A percentile compares a stretch with the other conserved stretches of the same genome.
Evolutionary conservation across 2,797 vertebrate species (phyloP).

Genomic region (Otolemur crassicaudatus): DNA sequence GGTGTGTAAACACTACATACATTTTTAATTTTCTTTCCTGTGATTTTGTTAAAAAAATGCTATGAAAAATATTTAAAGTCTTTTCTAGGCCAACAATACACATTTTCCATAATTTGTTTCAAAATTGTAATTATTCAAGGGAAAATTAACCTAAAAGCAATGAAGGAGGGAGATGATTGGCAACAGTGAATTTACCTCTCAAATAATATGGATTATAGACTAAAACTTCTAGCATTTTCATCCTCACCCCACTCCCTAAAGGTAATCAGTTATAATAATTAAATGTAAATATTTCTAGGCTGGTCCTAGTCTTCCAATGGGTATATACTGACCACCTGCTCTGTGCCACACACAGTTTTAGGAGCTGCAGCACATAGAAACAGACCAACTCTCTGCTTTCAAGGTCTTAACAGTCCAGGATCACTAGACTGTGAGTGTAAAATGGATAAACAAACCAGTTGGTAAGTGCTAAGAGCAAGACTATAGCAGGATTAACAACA

Average conservation of each 20-base stretch:
- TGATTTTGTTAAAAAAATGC: constrained; percentile 2
- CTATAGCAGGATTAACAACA: not conserved
- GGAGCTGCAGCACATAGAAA: not conserved
- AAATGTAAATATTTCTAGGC: not conserved
- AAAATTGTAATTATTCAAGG: not conserved
- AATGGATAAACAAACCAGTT: not conserved
- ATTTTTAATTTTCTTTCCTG: not conserved
- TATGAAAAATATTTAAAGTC: not conserved
- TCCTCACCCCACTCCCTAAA: not conserved
- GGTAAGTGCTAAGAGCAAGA: not conserved
- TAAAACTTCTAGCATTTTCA: not conserved
- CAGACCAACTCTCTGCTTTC: not conserved
- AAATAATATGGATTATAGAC: not conserved
- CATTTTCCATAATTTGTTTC: not conserved
- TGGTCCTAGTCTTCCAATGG: not conserved
- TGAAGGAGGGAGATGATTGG: not conserved
- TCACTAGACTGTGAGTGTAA: not conserved
- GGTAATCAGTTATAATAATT: not conserved
- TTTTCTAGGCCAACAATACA: not conserved
- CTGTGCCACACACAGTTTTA: not conserved
- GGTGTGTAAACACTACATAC: not conserved
- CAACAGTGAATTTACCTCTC: not conserved
- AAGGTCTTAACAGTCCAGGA: not conserved
- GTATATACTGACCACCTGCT: not conserved
- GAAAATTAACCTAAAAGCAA: not conserved